A percentile compares a stretch with the other conserved stretches of the same genome.
phyloP scores from a whole-genome alignment of 2,888 invertebrate species.

The Tetragonula carbonaria region DNA sequence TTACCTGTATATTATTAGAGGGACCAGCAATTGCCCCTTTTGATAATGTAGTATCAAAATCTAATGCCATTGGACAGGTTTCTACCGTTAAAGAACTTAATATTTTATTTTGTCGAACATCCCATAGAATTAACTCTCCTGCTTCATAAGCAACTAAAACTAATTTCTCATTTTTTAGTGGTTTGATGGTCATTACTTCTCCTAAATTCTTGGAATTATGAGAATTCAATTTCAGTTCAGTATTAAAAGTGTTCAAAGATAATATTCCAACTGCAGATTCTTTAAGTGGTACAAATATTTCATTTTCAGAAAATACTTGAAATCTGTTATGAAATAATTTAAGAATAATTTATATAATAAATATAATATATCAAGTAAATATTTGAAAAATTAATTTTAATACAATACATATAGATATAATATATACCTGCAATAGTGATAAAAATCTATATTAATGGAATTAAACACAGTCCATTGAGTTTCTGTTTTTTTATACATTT shows the following conservation, averaged over 20 bases:
- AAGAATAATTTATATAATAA: background rate
- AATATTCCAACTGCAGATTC: constrained; percentile 86
- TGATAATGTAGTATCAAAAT: constrained; percentile 88
- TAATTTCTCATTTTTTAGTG: constrained; percentile 85
- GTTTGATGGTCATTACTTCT: constrained; percentile 88
- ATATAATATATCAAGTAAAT: background rate
- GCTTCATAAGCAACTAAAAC: constrained; percentile 90
- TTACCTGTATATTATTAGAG: constrained; percentile 87
- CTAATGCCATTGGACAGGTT: constrained; percentile 89
- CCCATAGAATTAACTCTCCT: constrained; percentile 90
- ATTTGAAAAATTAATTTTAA: background rate
- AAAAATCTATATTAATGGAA: constrained; percentile 87
- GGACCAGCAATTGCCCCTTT: constrained; percentile 89
- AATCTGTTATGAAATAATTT: constrained; percentile 68
- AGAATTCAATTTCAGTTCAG: constrained; percentile 75
- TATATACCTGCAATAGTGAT: constrained; percentile 89
- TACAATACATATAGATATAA: background rate
- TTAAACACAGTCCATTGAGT: constrained; percentile 86
- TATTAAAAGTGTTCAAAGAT: constrained; percentile 84
- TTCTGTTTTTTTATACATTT: constrained; percentile 87
- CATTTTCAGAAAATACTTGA: constrained; percentile 85
- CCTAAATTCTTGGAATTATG: constrained; percentile 83
- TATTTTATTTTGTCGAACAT: constrained; percentile 87
- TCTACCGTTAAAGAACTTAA: constrained; percentile 86
- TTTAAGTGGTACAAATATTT: constrained; percentile 88